Evolutionary conservation across 2,113 vertebrate species (phyloP).

Genomic region (Machaerirhynchus nigripectus): DNA sequence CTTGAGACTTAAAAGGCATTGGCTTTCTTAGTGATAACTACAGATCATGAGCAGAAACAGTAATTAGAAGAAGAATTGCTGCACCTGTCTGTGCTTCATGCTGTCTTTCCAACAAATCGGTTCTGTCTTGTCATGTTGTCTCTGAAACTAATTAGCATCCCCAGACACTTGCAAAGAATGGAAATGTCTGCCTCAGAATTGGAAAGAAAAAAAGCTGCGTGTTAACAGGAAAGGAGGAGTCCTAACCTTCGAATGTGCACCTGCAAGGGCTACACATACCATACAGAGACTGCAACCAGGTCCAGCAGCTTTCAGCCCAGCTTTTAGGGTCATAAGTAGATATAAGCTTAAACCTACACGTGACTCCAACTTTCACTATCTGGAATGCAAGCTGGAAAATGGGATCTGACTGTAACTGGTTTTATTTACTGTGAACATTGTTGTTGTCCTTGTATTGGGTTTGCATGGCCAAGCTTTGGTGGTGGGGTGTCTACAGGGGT

Average conservation of each 20-base stretch:
- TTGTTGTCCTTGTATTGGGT: background rate
- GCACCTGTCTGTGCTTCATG: background rate
- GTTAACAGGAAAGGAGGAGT: background rate
- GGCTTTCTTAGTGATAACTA: background rate
- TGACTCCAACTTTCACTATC: background rate
- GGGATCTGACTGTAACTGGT: background rate
- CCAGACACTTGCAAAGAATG: background rate
- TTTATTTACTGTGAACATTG: background rate
- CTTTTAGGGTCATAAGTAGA: background rate
- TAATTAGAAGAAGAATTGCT: background rate
- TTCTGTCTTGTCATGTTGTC: background rate
- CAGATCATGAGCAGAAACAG: background rate
- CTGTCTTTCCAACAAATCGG: background rate
- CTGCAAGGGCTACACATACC: rapidly evolving
- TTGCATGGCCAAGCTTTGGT: background rate
- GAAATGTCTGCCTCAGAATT: background rate
- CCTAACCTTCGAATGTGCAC: background rate
- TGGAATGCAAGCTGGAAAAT: background rate
- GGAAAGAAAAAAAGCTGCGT: background rate
- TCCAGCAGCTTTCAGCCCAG: background rate
- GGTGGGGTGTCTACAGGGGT: rapidly evolving
- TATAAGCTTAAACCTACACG: background rate
- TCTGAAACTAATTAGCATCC: background rate
- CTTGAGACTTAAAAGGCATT: background rate
- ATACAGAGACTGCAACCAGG: background rate